Percentiles rank a stretch among this genome's conserved stretches.
Evolutionary conservation across 2,113 vertebrate genomes (phyloP).

Genomic region (Hydrochoerus hydrochaeris): DNA sequence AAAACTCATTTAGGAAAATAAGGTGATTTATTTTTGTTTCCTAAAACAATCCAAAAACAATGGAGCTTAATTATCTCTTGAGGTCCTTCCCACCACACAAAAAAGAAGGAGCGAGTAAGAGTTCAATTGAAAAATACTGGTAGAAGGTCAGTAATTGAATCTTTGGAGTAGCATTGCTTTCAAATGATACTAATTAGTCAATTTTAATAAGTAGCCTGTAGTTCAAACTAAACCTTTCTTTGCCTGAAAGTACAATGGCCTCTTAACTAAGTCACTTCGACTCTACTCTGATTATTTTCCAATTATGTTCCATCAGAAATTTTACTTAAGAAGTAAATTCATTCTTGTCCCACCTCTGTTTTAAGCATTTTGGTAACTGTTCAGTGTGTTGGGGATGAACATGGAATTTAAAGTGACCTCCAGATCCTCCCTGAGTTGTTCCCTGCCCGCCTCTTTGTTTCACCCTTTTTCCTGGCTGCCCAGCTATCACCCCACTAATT

Average conservation of each 20-base stretch:
- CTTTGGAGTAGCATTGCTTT: conserved; percentile 29
- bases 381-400: neutral
- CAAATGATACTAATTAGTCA: conserved; percentile 62
- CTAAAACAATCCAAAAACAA: conserved; percentile 49
- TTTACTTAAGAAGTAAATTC: conserved; percentile 31
- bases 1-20: neutral
- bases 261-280: conserved; percentile 34
- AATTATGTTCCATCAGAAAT: conserved; percentile 32
- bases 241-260: conserved; percentile 29
- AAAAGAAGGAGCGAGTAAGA: neutral
- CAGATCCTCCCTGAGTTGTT: neutral
- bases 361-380: neutral
- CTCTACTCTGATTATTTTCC: conserved; percentile 47
- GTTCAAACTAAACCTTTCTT: conserved; percentile 56
- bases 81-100: neutral
- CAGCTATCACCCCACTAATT: neutral
- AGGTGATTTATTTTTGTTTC: neutral
- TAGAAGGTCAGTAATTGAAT: conserved; percentile 52
- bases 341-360: neutral
- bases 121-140: conserved; percentile 57
- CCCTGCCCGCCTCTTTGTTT: fast-evolving
- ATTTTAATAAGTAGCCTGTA: conserved; percentile 54
- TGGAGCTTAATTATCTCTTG: conserved; percentile 36
- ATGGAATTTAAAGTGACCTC: neutral
- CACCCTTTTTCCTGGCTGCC: neutral